These are phyloP conservation scores for Proteles cristata DNA, from an alignment of 2,113 vertebrate genomes.

Conservation along the genomic window DNA sequence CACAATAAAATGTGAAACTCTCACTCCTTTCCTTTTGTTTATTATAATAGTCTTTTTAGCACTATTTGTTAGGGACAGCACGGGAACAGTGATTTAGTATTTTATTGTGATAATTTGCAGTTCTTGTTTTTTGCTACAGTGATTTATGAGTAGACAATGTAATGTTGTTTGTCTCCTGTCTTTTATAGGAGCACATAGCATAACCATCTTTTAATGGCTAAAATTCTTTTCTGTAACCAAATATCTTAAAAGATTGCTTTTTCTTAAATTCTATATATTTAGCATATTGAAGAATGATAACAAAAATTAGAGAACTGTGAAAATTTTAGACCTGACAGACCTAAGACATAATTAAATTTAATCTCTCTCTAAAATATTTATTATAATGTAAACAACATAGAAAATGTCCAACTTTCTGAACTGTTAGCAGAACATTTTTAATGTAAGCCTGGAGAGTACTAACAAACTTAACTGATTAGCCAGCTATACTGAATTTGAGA, in stretches of 20 bases:
- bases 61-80: neutral
- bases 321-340: conserved; percentile 49
- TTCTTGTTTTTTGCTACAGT: neutral
- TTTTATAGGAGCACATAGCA: conserved; percentile 32
- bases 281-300: neutral
- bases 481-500: neutral
- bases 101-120: neutral
- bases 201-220: conserved; percentile 28
- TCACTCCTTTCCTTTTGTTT: neutral
- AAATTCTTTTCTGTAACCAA: conserved; percentile 38
- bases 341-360: conserved; percentile 50
- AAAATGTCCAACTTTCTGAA: conserved; percentile 2
- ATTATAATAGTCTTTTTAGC: neutral
- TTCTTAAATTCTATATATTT: conserved; percentile 38
- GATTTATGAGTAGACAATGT: conserved; percentile 2
- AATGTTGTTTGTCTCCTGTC: neutral
- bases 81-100: neutral
- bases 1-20: neutral
- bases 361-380: conserved; percentile 8
- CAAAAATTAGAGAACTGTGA: conserved; percentile 36
- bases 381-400: conserved; percentile 32
- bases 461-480: neutral
- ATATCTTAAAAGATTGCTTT: conserved; percentile 31
- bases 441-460: neutral
- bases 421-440: conserved; percentile 25